Evolutionary conservation across 2,113 vertebrate species (phyloP).

Genomic region (Heteronetta atricapilla): DNA sequence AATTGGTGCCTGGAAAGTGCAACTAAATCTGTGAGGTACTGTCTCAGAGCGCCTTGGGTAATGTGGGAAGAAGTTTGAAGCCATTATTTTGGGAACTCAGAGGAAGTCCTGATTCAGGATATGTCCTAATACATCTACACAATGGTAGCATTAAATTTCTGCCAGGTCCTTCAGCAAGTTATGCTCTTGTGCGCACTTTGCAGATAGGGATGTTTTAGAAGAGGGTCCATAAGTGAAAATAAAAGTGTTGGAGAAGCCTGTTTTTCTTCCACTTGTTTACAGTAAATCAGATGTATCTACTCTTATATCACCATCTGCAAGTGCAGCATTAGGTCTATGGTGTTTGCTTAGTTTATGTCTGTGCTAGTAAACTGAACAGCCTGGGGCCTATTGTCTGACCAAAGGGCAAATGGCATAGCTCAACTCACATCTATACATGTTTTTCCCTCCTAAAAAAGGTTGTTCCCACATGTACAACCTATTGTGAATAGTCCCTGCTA

Average conservation of each 20-base stretch:
- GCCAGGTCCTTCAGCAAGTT: background rate
- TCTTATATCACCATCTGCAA: background rate
- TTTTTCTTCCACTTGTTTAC: background rate
- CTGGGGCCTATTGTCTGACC: background rate
- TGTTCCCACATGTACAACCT: background rate
- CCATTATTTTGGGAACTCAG: background rate
- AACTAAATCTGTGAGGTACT: background rate
- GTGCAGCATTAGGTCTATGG: fast-evolving
- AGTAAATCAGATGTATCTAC: background rate
- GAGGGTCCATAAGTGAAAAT: background rate
- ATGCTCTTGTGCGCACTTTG: background rate
- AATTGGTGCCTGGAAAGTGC: background rate
- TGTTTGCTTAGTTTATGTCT: background rate
- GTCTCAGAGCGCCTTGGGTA: background rate
- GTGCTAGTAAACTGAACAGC: background rate
- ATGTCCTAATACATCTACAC: background rate
- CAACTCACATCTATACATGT: background rate
- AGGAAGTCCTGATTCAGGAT: background rate
- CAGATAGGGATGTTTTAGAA: background rate
- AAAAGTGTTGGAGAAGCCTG: background rate
- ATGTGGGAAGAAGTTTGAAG: background rate
- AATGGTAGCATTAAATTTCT: background rate
- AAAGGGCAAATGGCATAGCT: too few relatives aligned
- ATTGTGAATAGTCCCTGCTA: background rate
- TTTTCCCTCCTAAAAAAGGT: background rate